Evolutionary conservation across 2,888 invertebrate species (phyloP).

Genomic region (Pheosia tremula): DNA sequence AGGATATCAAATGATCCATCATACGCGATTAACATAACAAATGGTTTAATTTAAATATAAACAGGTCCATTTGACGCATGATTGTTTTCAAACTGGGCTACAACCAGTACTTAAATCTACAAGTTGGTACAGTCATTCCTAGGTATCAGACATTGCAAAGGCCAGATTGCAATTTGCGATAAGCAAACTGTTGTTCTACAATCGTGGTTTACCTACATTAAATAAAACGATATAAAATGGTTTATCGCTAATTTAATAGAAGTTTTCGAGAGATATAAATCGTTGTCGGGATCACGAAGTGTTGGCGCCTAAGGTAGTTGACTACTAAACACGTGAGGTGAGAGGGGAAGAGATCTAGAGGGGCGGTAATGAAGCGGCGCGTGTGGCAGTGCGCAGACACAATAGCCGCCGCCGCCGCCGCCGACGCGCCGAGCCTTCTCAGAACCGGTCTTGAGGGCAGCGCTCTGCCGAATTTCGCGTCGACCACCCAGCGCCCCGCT

Average conservation of each 20-base stretch:
- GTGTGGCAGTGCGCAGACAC: constrained; percentile 77
- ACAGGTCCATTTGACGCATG: neutral
- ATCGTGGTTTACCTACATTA: constrained; percentile 2
- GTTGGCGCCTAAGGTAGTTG: constrained; percentile 55
- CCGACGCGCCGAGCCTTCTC: constrained; percentile 67
- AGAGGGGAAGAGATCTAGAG: constrained; percentile 41
- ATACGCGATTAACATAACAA: constrained; percentile 33
- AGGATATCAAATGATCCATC: constrained; percentile 41
- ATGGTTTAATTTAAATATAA: constrained; percentile 18
- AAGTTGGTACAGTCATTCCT: neutral
- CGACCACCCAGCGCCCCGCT: constrained; percentile 77
- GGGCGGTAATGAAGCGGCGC: constrained; percentile 70
- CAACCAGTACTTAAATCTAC: neutral
- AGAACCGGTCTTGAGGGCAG: constrained; percentile 76
- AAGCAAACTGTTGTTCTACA: constrained; percentile 1
- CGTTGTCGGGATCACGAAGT: constrained; percentile 41
- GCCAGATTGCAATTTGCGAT: constrained; percentile 6
- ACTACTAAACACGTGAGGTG: constrained; percentile 35
- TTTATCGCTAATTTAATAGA: constrained; percentile 23
- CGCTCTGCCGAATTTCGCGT: constrained; percentile 81
- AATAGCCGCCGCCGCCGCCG: constrained; percentile 70
- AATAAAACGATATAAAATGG: constrained; percentile 6
- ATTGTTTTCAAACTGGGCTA: neutral
- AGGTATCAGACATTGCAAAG: constrained; percentile 5
- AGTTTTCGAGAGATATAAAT: constrained; percentile 28